Conservation (phyloP, 2,888 invertebrate genomes). For the Cataglyphis altisquamis region DNA sequence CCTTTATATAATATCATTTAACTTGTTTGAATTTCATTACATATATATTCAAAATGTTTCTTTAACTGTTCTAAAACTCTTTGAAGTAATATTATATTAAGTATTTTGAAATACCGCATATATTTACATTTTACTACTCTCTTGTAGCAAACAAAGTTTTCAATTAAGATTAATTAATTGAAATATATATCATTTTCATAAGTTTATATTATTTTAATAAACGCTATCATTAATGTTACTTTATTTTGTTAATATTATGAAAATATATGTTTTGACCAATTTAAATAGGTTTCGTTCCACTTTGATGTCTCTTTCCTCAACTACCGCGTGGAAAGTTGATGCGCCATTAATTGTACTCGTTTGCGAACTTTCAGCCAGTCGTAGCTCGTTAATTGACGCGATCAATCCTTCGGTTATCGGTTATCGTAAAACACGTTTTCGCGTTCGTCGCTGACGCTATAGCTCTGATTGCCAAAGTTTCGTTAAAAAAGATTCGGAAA, state of each 20-base stretch:
- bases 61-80: background rate
- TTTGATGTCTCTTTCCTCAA: slow-evolving; percentile 23
- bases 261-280: background rate
- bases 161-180: background rate
- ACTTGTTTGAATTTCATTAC: slow-evolving; percentile 2
- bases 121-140: background rate
- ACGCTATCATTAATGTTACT: background rate
- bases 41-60: background rate
- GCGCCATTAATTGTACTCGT: slow-evolving; percentile 73
- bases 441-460: slow-evolving; percentile 39
- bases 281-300: background rate
- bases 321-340: slow-evolving; percentile 58
- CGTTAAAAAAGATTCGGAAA: slow-evolving; percentile 48
- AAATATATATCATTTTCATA: background rate
- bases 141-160: background rate
- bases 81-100: background rate
- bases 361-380: slow-evolving; percentile 66
- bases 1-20: slow-evolving; percentile 1
- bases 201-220: slow-evolving; percentile 2
- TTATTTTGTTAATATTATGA: background rate
- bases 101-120: background rate
- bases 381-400: slow-evolving; percentile 69
- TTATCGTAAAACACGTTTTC: slow-evolving; percentile 34
- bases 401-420: slow-evolving; percentile 63
- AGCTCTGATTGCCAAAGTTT: slow-evolving; percentile 58